Conservation (phyloP, 1,140 invertebrate species). For the Olivierus martensii region DNA sequence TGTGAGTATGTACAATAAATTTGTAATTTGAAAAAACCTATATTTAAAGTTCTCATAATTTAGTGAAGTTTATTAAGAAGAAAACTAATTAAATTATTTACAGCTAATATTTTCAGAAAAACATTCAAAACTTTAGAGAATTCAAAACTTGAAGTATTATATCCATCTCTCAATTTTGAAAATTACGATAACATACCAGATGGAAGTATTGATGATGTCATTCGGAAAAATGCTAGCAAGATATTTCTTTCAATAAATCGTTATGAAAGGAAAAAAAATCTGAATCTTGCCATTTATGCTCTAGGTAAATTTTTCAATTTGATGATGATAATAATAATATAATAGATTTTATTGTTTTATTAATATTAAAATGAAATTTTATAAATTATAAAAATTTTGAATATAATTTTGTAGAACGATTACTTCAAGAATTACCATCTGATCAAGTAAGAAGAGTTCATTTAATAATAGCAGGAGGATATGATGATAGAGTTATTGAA, state of each 20-base stretch:
- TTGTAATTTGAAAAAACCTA: too few species aligned
- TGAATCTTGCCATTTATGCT: constrained; percentile 65
- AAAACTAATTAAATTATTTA: too few species aligned
- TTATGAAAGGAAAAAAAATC: constrained; percentile 94
- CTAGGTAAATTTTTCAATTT: too few species aligned
- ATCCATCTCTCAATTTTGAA: constrained; percentile 78
- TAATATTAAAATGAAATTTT: too few species aligned
- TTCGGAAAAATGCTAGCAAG: constrained; percentile 24
- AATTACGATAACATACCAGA: constrained; percentile 50
- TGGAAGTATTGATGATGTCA: constrained; percentile 34
- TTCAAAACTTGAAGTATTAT: constrained; percentile 61
- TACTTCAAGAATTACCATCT: constrained; percentile 18
- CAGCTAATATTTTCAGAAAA: constrained; percentile 57
- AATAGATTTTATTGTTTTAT: neutral
- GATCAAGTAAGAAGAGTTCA: constrained; percentile 41
- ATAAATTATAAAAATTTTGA: constrained; percentile 1
- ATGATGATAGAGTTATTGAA: constrained; percentile 75
- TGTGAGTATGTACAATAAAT: too few species aligned
- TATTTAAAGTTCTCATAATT: too few species aligned
- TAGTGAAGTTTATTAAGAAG: too few species aligned
- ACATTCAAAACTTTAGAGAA: constrained; percentile 59
- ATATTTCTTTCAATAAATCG: constrained; percentile 90
- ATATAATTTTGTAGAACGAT: constrained; percentile 20
- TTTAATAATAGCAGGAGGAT: constrained; percentile 93
- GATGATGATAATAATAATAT: neutral